phyloP scores from a whole-genome alignment of 2,797 vertebrate genomes.

The Pipistrellus kuhlii region DNA sequence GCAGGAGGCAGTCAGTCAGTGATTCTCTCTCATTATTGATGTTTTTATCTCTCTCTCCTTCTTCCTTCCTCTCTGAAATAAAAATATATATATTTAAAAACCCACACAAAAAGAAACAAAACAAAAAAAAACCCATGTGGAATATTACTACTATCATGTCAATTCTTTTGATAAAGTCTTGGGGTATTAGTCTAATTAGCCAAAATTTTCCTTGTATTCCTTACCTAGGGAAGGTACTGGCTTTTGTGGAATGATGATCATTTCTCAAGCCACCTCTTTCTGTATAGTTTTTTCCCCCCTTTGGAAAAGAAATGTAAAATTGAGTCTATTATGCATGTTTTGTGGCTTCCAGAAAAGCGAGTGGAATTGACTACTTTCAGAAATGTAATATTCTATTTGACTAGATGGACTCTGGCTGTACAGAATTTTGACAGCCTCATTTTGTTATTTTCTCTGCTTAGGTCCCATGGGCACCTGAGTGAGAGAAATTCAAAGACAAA shows the following conservation, averaged over 20 bases:
- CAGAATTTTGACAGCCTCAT: constrained; percentile 67
- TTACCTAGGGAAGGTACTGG: not conserved
- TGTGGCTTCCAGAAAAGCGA: constrained; percentile 70
- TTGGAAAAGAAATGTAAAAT: constrained; percentile 52
- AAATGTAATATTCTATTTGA: constrained; percentile 70
- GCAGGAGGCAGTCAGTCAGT: no score
- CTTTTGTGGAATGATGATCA: constrained; percentile 4
- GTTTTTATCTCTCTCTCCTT: no score
- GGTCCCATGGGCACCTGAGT: constrained; percentile 65
- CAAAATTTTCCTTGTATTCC: constrained; percentile 39
- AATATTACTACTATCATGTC: not conserved
- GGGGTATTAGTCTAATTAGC: constrained; percentile 8
- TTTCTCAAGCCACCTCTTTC: constrained; percentile 50
- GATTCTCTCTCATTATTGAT: no score
- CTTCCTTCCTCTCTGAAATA: no score
- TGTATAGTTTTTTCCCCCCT: not conserved
- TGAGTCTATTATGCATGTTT: constrained; percentile 65
- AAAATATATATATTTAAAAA: no score
- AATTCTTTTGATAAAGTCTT: constrained; percentile 48
- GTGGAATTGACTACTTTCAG: constrained; percentile 60
- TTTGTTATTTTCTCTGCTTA: constrained; percentile 64
- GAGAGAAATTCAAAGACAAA: constrained; percentile 65
- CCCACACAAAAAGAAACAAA: no score
- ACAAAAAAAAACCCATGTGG: not conserved
- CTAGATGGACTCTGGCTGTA: constrained; percentile 46